Percentiles rank a stretch among this genome's conserved stretches.
Evolutionary conservation across 2,113 vertebrate genomes (phyloP).

Genomic region (Elaphurus davidianus): DNA sequence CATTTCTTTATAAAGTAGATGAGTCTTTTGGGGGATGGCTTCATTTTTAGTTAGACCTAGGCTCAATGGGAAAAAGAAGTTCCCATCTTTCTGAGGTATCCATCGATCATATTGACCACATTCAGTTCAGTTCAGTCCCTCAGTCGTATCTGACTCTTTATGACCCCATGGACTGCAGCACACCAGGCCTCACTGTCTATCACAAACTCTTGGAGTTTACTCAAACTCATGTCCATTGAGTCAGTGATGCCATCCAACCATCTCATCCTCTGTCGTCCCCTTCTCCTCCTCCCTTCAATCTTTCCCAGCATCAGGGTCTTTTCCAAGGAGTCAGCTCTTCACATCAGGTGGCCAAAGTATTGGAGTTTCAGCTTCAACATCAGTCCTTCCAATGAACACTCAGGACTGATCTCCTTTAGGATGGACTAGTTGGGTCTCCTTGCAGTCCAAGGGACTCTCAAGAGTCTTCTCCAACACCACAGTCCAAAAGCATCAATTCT

Average conservation of each 20-base stretch:
- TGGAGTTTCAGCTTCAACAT: neutral
- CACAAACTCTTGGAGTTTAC: neutral
- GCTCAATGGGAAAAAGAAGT: neutral
- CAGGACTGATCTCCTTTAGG: neutral
- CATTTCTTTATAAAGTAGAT: neutral
- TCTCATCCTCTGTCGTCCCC: neutral
- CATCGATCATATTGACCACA: neutral
- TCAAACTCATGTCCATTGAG: neutral
- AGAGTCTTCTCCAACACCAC: neutral
- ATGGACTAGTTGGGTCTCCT: neutral
- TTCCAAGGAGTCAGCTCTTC: neutral
- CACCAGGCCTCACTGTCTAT: neutral
- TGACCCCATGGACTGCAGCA: neutral
- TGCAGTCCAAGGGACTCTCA: neutral
- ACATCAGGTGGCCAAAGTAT: neutral
- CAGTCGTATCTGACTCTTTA: neutral
- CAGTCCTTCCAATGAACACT: neutral
- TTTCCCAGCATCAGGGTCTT: neutral
- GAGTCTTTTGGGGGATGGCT: neutral
- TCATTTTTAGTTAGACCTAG: constrained; percentile 3
- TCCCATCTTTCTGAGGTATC: neutral
- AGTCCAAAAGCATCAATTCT: neutral
- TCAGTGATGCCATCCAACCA: neutral
- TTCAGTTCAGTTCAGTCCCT: neutral
- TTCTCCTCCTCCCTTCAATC: neutral